Percentiles rank a stretch among this genome's conserved stretches.
Evolutionary conservation across 2,113 vertebrate genomes (phyloP).

Genomic region (Saccopteryx leptura): DNA sequence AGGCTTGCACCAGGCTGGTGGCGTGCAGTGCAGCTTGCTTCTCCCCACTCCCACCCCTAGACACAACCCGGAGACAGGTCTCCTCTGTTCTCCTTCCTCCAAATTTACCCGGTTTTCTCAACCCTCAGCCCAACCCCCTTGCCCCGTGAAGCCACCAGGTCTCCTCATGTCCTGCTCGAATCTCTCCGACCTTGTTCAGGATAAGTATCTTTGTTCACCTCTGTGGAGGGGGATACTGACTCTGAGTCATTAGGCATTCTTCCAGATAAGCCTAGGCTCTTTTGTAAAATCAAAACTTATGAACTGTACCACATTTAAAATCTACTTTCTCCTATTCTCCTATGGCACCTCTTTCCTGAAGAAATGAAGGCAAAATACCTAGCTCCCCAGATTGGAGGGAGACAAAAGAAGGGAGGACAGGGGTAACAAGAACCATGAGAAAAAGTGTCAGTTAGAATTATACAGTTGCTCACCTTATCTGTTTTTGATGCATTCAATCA

Average conservation of each 20-base stretch:
- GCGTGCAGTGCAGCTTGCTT: rapidly evolving
- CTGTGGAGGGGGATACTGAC: background rate
- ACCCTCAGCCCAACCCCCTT: background rate
- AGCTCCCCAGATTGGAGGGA: background rate
- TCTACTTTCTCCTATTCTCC: background rate
- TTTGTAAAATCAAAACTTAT: slow-evolving; percentile 14
- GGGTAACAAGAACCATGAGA: background rate
- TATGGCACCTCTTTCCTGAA: background rate
- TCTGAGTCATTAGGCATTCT: background rate
- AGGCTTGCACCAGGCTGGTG: background rate
- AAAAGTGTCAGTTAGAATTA: background rate
- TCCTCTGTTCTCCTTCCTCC: background rate
- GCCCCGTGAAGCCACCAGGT: background rate
- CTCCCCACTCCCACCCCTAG: background rate
- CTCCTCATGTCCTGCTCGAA: background rate
- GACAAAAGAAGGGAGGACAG: background rate
- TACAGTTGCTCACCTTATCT: background rate
- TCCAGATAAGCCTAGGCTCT: background rate
- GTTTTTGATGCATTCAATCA: slow-evolving; percentile 20
- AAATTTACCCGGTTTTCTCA: background rate
- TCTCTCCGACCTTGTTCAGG: background rate
- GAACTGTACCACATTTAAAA: background rate
- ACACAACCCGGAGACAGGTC: too few relatives aligned
- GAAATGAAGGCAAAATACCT: background rate
- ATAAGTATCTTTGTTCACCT: background rate